Base-by-base conservation (phyloP, 2,113 vertebrate genomes). In the Corythoichthys haematopterus region DNA sequence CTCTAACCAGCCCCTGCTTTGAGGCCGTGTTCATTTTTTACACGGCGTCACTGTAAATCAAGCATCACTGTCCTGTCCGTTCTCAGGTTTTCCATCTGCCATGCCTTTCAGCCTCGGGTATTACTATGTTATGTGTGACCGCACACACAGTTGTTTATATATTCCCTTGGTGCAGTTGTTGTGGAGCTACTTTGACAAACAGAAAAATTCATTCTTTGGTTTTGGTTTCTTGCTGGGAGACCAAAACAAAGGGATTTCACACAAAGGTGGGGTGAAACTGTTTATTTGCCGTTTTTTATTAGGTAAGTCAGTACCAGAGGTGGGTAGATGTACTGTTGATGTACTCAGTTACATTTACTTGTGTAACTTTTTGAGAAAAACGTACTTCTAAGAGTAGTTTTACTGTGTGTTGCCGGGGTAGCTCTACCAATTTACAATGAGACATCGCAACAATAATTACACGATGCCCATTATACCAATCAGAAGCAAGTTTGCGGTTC, bases 1-100 rank as follows among this genome's bases (percentile, higher is more conserved):
- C 68, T 74, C 78, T 80, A 88, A 85, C 76, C 79, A 82, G 72
- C 70, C 82, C 85, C 85, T 88, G 80, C 80, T 84, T 82, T 51
- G 64, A 74, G 69, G 74, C 76, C 66, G 11, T 82, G 74, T 80
- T 84, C 74, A 84, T 86, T 85, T 88, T 84, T 81, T 83, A 75
- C 76, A 76, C 81, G 60, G 74, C 71, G 78, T 75, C 75, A 13
- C 53, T 56, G 63, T 87, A 86, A 85, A 90, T 83, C 83, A 88
- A 65, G 66, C 67, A 37, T 68, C 64, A 40, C 71, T 9, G 60
- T 66, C 71, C 67, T 77, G 57, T 59, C 71, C 60, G 74, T 71
- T 78, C 75, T 78, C 75, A 68, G 71, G 64, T 77, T 85, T 83
- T 84, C 79, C 84, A 85, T 85, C 70, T 74, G 84, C 57, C 68